Evolutionary conservation across 1,140 invertebrate species (phyloP).

Genomic region (Aphelinus certus): DNA sequence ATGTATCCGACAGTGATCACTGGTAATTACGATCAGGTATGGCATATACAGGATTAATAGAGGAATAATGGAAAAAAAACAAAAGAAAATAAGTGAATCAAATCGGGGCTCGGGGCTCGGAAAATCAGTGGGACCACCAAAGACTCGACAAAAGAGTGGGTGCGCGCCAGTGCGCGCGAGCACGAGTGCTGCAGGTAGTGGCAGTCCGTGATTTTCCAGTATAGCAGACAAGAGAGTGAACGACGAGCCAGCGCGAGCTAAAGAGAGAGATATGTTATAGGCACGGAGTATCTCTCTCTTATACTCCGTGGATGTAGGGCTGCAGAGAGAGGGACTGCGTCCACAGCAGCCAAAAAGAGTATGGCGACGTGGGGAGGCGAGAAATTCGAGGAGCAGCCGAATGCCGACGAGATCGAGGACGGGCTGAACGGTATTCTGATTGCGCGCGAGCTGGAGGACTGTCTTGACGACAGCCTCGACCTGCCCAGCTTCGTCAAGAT

Average conservation of each 20-base stretch:
- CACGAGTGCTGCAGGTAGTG: background rate
- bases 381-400: constrained; percentile 52
- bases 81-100: too few species aligned
- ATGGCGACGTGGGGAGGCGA: constrained; percentile 64
- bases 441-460: constrained; percentile 68
- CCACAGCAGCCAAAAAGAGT: constrained; percentile 47
- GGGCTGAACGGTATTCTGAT: constrained; percentile 63
- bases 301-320: too few species aligned
- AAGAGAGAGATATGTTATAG: background rate
- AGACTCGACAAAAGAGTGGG: too few species aligned
- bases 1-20: too few species aligned
- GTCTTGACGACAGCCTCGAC: constrained; percentile 68
- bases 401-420: constrained; percentile 49
- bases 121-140: too few species aligned
- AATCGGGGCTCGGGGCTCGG: too few species aligned
- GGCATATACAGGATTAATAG: too few species aligned
- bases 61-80: too few species aligned
- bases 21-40: too few species aligned
- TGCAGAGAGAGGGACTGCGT: constrained; percentile 1
- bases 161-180: background rate
- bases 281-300: too few species aligned
- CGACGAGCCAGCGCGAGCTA: background rate
- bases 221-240: constrained; percentile 8
- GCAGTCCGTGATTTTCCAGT: constrained; percentile 29
- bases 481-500: constrained; percentile 65